A percentile compares a stretch with the other conserved stretches of the same genome.
Conservation (phyloP, 2,888 invertebrate genomes). For the Acleris cristana region DNA sequence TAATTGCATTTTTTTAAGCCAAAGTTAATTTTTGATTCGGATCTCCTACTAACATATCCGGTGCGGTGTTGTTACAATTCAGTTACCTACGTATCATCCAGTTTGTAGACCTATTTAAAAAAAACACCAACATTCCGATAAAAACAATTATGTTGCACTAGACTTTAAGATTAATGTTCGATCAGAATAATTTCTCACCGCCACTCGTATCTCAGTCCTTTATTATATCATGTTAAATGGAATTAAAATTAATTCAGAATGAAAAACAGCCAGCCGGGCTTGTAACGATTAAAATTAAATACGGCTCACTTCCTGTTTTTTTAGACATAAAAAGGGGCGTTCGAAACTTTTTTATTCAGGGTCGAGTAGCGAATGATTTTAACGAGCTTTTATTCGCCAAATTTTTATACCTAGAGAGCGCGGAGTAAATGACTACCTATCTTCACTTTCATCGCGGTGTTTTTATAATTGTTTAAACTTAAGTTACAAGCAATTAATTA, state of each 20-base stretch:
- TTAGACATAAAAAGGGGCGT: conserved; percentile 57
- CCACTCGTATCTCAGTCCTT: conserved; percentile 54
- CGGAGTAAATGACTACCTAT: conserved; percentile 68
- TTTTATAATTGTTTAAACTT: too few species aligned
- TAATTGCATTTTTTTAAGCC: too few species aligned
- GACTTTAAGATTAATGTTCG: conserved; percentile 10
- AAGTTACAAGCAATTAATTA: too few species aligned
- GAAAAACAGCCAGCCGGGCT: conserved; percentile 62
- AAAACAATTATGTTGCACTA: conserved; percentile 21
- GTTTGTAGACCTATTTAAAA: too few species aligned
- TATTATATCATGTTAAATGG: conserved; percentile 71
- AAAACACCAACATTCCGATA: conserved; percentile 1
- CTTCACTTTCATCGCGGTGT: conserved; percentile 39
- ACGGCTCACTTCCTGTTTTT: conserved; percentile 63
- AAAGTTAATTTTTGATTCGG: too few species aligned
- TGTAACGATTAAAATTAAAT: conserved; percentile 74
- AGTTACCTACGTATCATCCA: too few species aligned
- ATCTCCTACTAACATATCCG: too few species aligned
- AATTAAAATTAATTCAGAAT: conserved; percentile 69
- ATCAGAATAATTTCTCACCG: conserved; percentile 39
- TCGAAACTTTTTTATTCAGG: conserved; percentile 71
- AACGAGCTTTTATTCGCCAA: conserved; percentile 72
- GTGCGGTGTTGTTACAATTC: too few species aligned
- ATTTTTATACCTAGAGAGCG: conserved; percentile 60
- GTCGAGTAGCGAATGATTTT: conserved; percentile 71